These are phyloP conservation scores for Pogonophryne albipinna DNA, from an alignment of 2,797 vertebrate genomes.

Conservation along the genomic window DNA sequence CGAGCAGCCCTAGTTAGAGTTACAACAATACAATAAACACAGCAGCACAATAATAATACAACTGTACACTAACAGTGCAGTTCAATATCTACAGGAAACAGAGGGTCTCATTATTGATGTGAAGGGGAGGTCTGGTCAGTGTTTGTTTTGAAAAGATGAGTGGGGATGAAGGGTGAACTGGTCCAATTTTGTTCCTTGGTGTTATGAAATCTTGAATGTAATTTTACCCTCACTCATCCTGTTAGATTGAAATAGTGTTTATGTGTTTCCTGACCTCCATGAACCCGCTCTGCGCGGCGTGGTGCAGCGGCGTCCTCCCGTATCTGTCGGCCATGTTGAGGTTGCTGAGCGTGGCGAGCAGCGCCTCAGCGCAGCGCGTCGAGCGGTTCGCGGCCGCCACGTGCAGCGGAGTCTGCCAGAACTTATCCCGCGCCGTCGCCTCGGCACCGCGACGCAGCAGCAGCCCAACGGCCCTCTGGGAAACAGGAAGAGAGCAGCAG, in stretches of 20 bases:
- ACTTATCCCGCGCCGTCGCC: conserved; percentile 94
- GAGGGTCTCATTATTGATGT: too few relatives aligned
- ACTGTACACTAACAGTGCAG: too few relatives aligned
- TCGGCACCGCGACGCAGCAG: conserved; percentile 94
- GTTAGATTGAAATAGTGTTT: neutral
- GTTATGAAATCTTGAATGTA: too few relatives aligned
- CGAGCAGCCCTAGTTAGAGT: too few relatives aligned
- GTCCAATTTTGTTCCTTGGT: too few relatives aligned
- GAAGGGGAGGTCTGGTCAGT: too few relatives aligned
- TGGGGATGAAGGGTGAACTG: too few relatives aligned
- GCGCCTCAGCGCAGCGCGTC: conserved; percentile 92
- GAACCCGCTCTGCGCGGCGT: conserved; percentile 95
- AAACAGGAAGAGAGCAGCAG: conserved; percentile 34
- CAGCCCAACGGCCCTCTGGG: conserved; percentile 92
- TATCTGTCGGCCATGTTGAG: conserved; percentile 94
- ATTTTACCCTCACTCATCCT: too few relatives aligned
- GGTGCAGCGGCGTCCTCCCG: conserved; percentile 95
- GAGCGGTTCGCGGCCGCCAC: conserved; percentile 95
- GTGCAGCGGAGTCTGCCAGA: conserved; percentile 96
- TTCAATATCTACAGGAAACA: too few relatives aligned
- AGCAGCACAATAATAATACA: too few relatives aligned
- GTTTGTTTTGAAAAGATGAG: too few relatives aligned
- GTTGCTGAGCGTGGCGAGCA: conserved; percentile 91
- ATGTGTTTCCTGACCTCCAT: conserved; percentile 87
- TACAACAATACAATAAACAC: too few relatives aligned